Percentiles rank a stretch among this genome's conserved stretches.
These are phyloP conservation scores for Periophthalmus magnuspinnatus DNA, from an alignment of 2,797 vertebrate species.

Conservation along the genomic window DNA sequence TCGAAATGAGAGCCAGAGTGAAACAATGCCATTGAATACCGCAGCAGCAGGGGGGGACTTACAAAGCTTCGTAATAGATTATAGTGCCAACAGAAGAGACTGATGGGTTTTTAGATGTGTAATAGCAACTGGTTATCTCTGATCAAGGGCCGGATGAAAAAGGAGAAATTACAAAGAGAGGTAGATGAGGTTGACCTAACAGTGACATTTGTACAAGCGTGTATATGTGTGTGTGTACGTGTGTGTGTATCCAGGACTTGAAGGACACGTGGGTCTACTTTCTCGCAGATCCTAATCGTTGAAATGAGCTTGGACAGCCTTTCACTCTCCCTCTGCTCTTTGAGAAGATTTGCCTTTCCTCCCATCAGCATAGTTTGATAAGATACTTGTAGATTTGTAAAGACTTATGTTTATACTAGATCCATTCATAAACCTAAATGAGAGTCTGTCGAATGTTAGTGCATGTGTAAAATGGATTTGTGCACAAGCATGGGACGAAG, in stretches of 20 bases:
- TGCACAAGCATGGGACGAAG: slow-evolving; percentile 2
- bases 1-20: slow-evolving; percentile 4
- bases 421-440: slow-evolving; percentile 24
- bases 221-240: slow-evolving; percentile 7
- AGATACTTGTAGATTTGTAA: slow-evolving; percentile 29
- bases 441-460: slow-evolving; percentile 9
- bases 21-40: slow-evolving; percentile 25
- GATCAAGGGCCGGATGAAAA: slow-evolving; percentile 38
- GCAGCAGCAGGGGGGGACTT: slow-evolving; percentile 5
- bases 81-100: slow-evolving; percentile 38
- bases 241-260: slow-evolving; percentile 15
- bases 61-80: slow-evolving; percentile 29
- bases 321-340: slow-evolving; percentile 20
- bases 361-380: slow-evolving; percentile 21
- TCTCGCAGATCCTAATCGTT: slow-evolving; percentile 53
- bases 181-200: slow-evolving; percentile 13
- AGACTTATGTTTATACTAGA: slow-evolving; percentile 18
- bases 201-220: background rate
- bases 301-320: slow-evolving; percentile 47
- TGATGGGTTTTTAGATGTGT: slow-evolving; percentile 45
- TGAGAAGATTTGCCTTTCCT: slow-evolving; percentile 23
- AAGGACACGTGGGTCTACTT: slow-evolving; percentile 30
- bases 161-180: slow-evolving; percentile 22
- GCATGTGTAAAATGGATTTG: slow-evolving; percentile 25
- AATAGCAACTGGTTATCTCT: slow-evolving; percentile 46